phyloP scores from a whole-genome alignment of 2,113 vertebrate species.

The Cairina moschata region DNA sequence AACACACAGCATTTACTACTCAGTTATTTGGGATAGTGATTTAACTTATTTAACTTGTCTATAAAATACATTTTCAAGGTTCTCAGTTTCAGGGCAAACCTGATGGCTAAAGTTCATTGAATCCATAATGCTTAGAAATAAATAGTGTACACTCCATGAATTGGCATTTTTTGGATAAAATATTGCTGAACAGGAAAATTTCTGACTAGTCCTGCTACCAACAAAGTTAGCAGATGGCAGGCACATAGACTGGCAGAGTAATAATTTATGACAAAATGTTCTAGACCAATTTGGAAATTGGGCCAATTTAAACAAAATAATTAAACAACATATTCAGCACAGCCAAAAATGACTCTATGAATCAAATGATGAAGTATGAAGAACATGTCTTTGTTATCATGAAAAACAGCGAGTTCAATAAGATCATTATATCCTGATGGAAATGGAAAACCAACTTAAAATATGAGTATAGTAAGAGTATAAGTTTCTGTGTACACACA shows the following conservation, averaged over 20 bases:
- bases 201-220: neutral
- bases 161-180: neutral
- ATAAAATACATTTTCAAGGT: neutral
- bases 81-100: neutral
- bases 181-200: neutral
- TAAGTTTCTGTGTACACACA: neutral
- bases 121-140: neutral
- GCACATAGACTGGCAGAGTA: neutral
- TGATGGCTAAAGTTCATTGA: neutral
- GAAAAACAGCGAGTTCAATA: neutral
- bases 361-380: neutral
- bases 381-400: neutral
- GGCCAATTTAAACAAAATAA: neutral
- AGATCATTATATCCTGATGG: neutral
- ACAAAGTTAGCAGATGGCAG: constrained; percentile 1
- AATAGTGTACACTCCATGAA: neutral
- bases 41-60: neutral
- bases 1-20: neutral
- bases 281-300: neutral
- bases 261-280: neutral
- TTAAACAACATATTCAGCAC: neutral
- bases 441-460: neutral
- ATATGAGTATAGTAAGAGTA: neutral
- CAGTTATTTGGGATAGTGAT: neutral
- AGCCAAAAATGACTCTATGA: neutral